These are phyloP conservation scores for Apolygus lucorum DNA, from an alignment of 1,140 invertebrate species.

Conservation along the genomic window DNA sequence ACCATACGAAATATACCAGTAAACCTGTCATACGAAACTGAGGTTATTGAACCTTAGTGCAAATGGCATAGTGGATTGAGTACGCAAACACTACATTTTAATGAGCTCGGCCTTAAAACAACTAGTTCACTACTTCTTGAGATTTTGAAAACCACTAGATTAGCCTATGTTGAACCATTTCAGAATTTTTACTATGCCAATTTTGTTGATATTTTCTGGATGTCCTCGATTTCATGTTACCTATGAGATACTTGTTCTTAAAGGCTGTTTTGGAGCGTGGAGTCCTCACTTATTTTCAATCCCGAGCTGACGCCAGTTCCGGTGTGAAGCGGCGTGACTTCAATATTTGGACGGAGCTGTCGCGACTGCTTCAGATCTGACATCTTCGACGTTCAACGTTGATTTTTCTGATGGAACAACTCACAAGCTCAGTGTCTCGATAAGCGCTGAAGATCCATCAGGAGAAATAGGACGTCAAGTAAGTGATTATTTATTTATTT, in stretches of 20 bases:
- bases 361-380: constrained; percentile 41
- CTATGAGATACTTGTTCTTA: neutral
- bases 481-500: constrained; percentile 26
- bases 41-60: too few relatives aligned
- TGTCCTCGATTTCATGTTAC: too few relatives aligned
- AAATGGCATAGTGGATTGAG: too few relatives aligned
- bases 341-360: constrained; percentile 56
- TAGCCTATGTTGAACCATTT: too few relatives aligned
- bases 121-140: too few relatives aligned
- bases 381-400: constrained; percentile 45
- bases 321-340: constrained; percentile 49
- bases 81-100: too few relatives aligned
- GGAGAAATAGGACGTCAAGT: constrained; percentile 43
- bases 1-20: too few relatives aligned
- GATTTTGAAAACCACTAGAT: too few relatives aligned
- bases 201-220: too few relatives aligned
- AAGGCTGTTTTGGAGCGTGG: constrained; percentile 56
- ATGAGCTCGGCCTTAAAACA: too few relatives aligned
- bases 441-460: constrained; percentile 35
- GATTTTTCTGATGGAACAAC: constrained; percentile 52
- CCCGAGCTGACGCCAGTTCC: constrained; percentile 51
- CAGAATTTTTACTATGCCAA: too few relatives aligned
- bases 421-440: constrained; percentile 45
- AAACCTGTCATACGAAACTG: too few relatives aligned
- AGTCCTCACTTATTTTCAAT: constrained; percentile 55